These are phyloP conservation scores for Corythornis leucogaster DNA, from an alignment of 2,797 vertebrate genomes.

Conservation along the genomic window DNA sequence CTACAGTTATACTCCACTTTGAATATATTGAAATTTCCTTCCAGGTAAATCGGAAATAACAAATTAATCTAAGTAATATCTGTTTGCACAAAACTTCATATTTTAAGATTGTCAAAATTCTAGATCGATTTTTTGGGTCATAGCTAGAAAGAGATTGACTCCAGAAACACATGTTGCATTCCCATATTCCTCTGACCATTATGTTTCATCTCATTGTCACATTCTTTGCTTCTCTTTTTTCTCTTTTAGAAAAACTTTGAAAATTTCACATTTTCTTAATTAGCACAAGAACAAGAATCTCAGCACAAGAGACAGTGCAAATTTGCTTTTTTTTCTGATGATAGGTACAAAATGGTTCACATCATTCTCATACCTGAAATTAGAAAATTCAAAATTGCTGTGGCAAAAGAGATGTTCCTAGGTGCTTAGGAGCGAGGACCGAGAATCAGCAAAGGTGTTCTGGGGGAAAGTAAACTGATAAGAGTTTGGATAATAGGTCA, in stretches of 20 bases:
- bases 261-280: background rate
- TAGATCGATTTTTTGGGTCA: background rate
- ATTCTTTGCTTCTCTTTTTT: background rate
- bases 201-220: background rate
- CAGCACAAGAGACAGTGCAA: background rate
- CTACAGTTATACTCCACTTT: background rate
- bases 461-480: background rate
- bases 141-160: background rate
- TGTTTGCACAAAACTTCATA: background rate
- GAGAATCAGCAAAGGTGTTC: background rate
- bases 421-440: rapidly evolving
- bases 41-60: background rate
- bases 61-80: background rate
- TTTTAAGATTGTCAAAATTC: background rate
- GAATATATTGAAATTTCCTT: background rate
- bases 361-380: background rate
- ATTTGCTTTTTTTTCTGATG: background rate
- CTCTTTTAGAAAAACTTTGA: background rate
- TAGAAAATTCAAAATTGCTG: background rate
- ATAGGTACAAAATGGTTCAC: background rate
- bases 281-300: background rate
- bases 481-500: background rate
- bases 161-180: background rate
- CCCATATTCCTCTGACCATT: background rate
- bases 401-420: background rate